Evolutionary conservation across 1,140 invertebrate species (phyloP).

Genomic region (Apis florea): DNA sequence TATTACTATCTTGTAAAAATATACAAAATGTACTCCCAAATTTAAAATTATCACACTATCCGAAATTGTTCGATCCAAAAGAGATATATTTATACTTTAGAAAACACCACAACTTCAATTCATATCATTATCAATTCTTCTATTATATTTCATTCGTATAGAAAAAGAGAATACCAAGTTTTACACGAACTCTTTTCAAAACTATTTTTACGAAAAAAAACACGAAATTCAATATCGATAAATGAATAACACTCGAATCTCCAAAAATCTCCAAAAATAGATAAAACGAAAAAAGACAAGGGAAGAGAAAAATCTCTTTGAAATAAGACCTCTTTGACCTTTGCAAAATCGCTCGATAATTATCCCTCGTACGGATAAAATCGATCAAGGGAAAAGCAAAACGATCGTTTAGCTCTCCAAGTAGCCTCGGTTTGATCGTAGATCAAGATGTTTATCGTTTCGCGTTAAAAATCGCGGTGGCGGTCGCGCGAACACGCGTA

Average conservation of each 20-base stretch:
- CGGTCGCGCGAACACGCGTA: slow-evolving; percentile 28
- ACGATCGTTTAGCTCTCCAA: slow-evolving; percentile 16
- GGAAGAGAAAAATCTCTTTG: too few species aligned
- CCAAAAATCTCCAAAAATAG: neutral
- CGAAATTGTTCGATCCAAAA: too few species aligned
- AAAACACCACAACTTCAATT: too few species aligned
- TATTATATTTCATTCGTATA: neutral
- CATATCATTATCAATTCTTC: too few species aligned
- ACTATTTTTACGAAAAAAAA: neutral
- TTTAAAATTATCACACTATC: too few species aligned
- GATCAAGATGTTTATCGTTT: slow-evolving; percentile 48
- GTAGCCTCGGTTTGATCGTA: slow-evolving; percentile 10
- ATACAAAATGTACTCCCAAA: neutral
- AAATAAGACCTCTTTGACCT: too few species aligned
- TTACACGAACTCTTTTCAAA: neutral
- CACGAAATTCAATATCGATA: neutral
- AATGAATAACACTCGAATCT: neutral
- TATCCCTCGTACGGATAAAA: neutral
- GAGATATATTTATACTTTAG: too few species aligned
- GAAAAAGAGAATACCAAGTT: neutral
- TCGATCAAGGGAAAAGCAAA: slow-evolving; percentile 25
- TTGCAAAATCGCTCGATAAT: too few species aligned
- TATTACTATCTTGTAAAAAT: too few species aligned
- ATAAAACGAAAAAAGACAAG: neutral
- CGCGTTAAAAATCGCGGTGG: slow-evolving; percentile 34